Base-by-base conservation (phyloP, 2,888 invertebrate species). In the Mythimna lalbum region DNA sequence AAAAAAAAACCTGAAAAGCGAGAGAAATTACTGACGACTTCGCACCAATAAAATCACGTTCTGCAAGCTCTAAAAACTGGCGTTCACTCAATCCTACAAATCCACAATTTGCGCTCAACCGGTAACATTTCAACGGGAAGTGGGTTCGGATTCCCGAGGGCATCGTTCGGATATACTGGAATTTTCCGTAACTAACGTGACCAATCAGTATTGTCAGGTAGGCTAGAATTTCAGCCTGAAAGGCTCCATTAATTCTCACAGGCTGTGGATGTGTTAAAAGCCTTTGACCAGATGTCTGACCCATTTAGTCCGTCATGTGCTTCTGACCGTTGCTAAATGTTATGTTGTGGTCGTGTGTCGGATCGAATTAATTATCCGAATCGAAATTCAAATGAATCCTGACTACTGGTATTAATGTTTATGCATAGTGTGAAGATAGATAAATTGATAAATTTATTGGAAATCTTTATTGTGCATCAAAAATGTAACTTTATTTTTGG, bases 191-290 rank as follows among this genome's bases (percentile, higher is more conserved):
- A 47, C 53, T 55, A 53, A 77, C 53, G 73, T 57, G 57, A 64
- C 64, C 73, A 73, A 73, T 57, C 50, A n/a, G 39, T 53, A 47
- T 52, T 61, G 17, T 76, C 50, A 59, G 73, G 31, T 52, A 61
- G 31, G 43, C 61, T 59, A 17, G n/a, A 78, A 72, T 77, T 57
- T 49, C 52, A 62, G 39, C 9, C 63, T 60, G 55, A 71, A 52
- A 69, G 50, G 56, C 39, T 69, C 27, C 31, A 52, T 52, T 61
- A 62, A 47, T 52, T 62, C 17, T n/a, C 50, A 14, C 6, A 62
- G 43, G 21, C n/a, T 43, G 7, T 52, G 14, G 10, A 23, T 21
- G 31, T 55, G 60, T 36, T 57, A 31, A 63, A 49, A 61, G 56
- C 52, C 39, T 68, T 56, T 68, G 39, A 50, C 49, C 14, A 56